Conservation (phyloP, 2,888 invertebrate genomes). For the Temnothorax unifasciatus region DNA sequence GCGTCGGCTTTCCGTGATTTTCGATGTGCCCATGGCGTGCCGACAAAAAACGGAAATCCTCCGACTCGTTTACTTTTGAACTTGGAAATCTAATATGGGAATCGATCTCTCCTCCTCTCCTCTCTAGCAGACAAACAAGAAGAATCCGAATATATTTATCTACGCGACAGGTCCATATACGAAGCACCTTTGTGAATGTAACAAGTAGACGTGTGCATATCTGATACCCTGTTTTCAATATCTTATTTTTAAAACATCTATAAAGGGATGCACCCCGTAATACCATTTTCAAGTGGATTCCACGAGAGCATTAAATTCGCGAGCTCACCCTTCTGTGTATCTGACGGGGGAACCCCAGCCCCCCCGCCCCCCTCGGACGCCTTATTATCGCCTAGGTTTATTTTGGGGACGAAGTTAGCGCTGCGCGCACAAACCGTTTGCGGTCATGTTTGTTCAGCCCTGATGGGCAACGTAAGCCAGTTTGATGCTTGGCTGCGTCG, state of each 20-base stretch:
- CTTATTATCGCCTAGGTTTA: constrained; percentile 62
- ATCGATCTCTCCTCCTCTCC: neutral
- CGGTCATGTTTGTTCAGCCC: constrained; percentile 77
- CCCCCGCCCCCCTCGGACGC: neutral
- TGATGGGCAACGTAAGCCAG: constrained; percentile 82
- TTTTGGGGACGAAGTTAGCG: constrained; percentile 72
- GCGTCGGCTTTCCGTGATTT: constrained; percentile 61
- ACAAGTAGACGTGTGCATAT: neutral
- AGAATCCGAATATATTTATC: neutral
- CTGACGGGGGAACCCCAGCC: constrained; percentile 46
- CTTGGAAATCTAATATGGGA: neutral
- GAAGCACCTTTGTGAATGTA: neutral
- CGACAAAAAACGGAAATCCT: constrained; percentile 21
- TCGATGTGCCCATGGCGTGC: neutral
- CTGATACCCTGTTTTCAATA: neutral
- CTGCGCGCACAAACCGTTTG: constrained; percentile 78
- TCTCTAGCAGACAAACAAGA: neutral
- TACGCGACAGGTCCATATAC: neutral
- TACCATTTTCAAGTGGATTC: constrained; percentile 1
- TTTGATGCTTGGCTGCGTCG: constrained; percentile 84
- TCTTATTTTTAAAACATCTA: neutral
- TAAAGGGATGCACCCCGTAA: neutral
- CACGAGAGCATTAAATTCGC: constrained; percentile 63
- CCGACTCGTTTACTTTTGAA: constrained; percentile 17
- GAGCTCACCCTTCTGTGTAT: constrained; percentile 48